Conservation (phyloP, 2,888 invertebrate species). For the Hetaerina titia region DNA sequence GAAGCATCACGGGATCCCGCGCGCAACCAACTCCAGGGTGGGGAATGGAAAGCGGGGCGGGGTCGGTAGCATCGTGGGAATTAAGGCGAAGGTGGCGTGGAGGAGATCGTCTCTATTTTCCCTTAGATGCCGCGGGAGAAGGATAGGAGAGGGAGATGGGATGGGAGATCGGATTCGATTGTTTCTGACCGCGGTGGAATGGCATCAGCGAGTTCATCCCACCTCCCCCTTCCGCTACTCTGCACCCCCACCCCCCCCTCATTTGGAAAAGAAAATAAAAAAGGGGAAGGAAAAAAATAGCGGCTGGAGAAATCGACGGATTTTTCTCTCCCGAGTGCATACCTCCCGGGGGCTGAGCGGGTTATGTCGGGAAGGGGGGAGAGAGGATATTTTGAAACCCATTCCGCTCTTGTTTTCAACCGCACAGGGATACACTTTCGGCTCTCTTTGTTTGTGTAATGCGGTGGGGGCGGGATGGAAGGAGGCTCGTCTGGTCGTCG, state of each 20-base stretch:
- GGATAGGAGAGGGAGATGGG: background rate
- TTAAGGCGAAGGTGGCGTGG: background rate
- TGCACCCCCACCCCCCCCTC: too few relatives aligned
- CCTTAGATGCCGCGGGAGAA: background rate
- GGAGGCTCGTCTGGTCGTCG: background rate
- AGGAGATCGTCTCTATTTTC: background rate
- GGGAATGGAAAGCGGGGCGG: background rate
- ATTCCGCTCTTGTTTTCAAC: background rate
- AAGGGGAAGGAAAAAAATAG: background rate
- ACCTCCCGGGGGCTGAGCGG: background rate
- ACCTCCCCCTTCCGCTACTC: too few relatives aligned
- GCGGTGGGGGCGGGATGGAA: background rate
- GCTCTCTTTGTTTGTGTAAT: slow-evolving; percentile 4
- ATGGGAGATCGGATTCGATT: background rate
- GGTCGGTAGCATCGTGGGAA: slow-evolving; percentile 13
- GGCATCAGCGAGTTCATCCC: background rate
- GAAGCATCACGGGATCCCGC: background rate
- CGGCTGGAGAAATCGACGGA: background rate
- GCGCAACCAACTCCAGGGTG: background rate
- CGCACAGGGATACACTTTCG: background rate
- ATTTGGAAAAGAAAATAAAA: background rate
- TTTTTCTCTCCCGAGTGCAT: background rate
- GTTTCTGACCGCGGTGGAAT: background rate
- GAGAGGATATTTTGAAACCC: background rate
- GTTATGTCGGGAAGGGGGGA: background rate